These are phyloP conservation scores for Lordiphosa mommai DNA, from an alignment of 1,140 invertebrate species.

Conservation along the genomic window DNA sequence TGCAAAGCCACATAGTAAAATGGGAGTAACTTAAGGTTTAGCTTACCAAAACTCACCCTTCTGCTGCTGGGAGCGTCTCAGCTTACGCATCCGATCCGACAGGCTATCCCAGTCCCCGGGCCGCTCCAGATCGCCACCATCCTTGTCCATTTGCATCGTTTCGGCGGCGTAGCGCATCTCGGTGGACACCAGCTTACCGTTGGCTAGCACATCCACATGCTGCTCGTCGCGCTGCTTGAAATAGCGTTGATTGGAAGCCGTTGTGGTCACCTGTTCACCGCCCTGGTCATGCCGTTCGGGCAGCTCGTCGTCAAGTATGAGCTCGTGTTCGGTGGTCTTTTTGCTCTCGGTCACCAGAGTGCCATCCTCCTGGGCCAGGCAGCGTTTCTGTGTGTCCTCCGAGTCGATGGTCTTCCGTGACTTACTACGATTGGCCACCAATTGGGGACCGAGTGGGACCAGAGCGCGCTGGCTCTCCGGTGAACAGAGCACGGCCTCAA, in stretches of 20 bases:
- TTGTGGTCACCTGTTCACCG: constrained; percentile 59
- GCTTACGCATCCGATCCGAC: constrained; percentile 85
- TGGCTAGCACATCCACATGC: constrained; percentile 87
- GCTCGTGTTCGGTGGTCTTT: constrained; percentile 90
- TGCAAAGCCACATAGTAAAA: constrained; percentile 17
- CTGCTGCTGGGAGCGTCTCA: constrained; percentile 82
- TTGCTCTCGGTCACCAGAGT: constrained; percentile 91
- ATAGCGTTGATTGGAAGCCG: constrained; percentile 76
- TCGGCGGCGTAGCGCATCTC: constrained; percentile 90
- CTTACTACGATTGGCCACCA: constrained; percentile 88
- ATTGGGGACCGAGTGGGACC: constrained; percentile 84
- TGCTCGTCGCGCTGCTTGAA: constrained; percentile 84
- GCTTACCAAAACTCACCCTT: constrained; percentile 59
- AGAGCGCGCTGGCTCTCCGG: constrained; percentile 81
- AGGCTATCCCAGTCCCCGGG: constrained; percentile 87
- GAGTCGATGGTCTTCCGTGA: constrained; percentile 90
- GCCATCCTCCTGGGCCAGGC: constrained; percentile 87
- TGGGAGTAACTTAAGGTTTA: neutral
- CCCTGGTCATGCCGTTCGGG: constrained; percentile 82
- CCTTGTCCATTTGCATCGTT: constrained; percentile 86
- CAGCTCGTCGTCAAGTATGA: constrained; percentile 88
- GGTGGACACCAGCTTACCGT: constrained; percentile 86
- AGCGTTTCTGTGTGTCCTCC: constrained; percentile 87
- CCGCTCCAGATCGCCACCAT: constrained; percentile 82
- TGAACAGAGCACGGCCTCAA: constrained; percentile 84